Base-by-base conservation (phyloP, 1,140 invertebrate species). In the Drosophila teissieri region DNA sequence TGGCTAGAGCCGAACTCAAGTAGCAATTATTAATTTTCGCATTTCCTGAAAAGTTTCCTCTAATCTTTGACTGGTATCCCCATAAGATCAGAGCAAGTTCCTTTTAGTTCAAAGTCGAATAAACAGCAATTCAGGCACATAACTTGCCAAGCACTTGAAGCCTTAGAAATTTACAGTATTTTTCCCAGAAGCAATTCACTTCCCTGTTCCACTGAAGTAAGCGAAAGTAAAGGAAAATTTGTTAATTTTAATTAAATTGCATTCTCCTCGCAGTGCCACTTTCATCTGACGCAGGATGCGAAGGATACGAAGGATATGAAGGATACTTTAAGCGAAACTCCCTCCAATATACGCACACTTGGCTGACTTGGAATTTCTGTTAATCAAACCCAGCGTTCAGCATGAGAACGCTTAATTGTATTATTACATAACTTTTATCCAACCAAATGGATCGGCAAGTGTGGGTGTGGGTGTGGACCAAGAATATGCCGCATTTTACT, bases 181-280 rank as follows among this genome's bases (percentile, higher is more conserved):
- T 62, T 61, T 46, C 44, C 44, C 40, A 11, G 27, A 7, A 45
- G 44, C 7, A 42, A 45, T 12, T n/a, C 46, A 27, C 17, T 37
- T 42, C 64, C 19, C 45, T 24, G 10, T 31, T 52, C 17, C 31
- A 54, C 48, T 27, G 48, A 56, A 27, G 54, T 40, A 46, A 49
- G 45, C 19, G 34, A 77, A 69, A 81, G 79, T 65, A 58, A 49
- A 39, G 4, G 37, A 39, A 86, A 79, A 12, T 83, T 76, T 73
- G 80, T 79, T 79, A 55, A 51, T 79, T 89, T 79, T 88, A 88
- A 86, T 86, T 86, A 88, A 86, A 86, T 86, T 88, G 83, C 83
- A 86, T 88, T 79, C 74, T 69, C 58, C 34, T 60, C 57, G 44
- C 53, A 55, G 15, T 78, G 48, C 44, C 70, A 70, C 62, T 68